Evolutionary conservation across 1,140 invertebrate genomes (phyloP).

Genomic region (Orussus abietinus): DNA sequence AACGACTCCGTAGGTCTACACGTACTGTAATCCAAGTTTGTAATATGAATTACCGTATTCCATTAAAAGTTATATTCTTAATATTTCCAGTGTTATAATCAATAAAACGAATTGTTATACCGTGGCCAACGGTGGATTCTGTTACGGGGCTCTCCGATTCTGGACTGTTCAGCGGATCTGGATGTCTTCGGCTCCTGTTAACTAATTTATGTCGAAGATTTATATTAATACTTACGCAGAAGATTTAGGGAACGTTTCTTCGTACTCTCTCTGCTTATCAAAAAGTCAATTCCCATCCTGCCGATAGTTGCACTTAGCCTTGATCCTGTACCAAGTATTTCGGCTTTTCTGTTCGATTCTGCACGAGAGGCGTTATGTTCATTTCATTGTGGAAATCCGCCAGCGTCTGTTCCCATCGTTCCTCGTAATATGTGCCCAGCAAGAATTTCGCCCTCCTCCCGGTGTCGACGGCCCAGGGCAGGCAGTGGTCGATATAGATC

Average conservation of each 20-base stretch:
- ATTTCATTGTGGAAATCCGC: constrained; percentile 75
- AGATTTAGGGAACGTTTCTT: too few species aligned
- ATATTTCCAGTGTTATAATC: constrained; percentile 51
- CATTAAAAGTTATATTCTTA: constrained; percentile 52
- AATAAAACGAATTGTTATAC: constrained; percentile 50
- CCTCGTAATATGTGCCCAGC: constrained; percentile 86
- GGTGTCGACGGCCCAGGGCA: constrained; percentile 85
- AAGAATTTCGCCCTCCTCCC: constrained; percentile 74
- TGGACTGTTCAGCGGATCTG: too few species aligned
- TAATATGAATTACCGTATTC: constrained; percentile 48
- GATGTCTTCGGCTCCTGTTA: too few species aligned
- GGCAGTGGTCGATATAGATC: constrained; percentile 72
- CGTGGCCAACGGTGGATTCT: too few species aligned
- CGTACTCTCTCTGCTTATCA: too few species aligned
- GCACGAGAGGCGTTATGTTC: constrained; percentile 56
- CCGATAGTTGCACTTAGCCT: too few species aligned
- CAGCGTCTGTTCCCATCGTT: constrained; percentile 87
- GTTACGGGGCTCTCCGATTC: too few species aligned
- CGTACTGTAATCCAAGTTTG: constrained; percentile 44
- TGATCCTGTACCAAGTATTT: too few species aligned
- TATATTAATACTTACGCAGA: too few species aligned
- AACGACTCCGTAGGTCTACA: constrained; percentile 34
- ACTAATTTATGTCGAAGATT: too few species aligned
- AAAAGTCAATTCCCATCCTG: too few species aligned
- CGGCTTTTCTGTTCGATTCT: too few species aligned